phyloP scores from a whole-genome alignment of 2,888 invertebrate genomes.

The Margaritifera margaritifera region DNA sequence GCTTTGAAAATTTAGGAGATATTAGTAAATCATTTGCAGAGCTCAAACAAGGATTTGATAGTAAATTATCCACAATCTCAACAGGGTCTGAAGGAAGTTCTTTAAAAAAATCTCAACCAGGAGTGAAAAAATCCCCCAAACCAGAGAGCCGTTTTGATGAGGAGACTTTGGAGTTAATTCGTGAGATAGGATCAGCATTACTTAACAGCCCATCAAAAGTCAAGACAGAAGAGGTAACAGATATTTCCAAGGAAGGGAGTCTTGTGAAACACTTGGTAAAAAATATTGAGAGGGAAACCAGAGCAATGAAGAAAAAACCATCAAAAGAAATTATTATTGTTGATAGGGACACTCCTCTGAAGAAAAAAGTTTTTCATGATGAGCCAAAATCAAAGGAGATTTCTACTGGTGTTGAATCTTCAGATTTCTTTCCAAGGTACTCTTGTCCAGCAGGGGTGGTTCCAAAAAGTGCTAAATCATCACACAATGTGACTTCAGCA shows the following conservation, averaged over 20 bases:
- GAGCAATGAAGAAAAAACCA: conserved; percentile 24
- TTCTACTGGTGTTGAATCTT: not conserved
- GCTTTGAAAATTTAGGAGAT: too few relatives aligned
- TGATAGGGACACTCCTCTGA: conserved; percentile 31
- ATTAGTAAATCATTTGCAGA: too few relatives aligned
- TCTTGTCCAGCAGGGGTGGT: too few relatives aligned
- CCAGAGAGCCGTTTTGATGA: conserved; percentile 43
- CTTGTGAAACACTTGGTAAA: conserved; percentile 54
- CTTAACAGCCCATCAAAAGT: conserved; percentile 50
- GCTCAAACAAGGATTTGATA: too few relatives aligned
- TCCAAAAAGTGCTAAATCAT: too few relatives aligned
- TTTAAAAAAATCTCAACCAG: too few relatives aligned
- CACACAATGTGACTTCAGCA: too few relatives aligned
- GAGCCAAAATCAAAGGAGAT: conserved; percentile 14
- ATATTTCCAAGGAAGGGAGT: conserved; percentile 35
- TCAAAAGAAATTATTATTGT: conserved; percentile 50
- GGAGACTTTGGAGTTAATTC: conserved; percentile 52
- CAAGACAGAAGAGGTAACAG: conserved; percentile 36
- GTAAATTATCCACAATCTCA: too few relatives aligned
- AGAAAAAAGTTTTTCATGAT: conserved; percentile 2
- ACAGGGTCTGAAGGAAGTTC: too few relatives aligned
- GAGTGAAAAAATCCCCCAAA: too few relatives aligned
- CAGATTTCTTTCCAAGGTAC: too few relatives aligned
- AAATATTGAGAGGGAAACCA: conserved; percentile 50
- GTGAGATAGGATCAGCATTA: conserved; percentile 58